Conservation (phyloP, 2,888 invertebrate genomes). For the Sycophila texana region DNA sequence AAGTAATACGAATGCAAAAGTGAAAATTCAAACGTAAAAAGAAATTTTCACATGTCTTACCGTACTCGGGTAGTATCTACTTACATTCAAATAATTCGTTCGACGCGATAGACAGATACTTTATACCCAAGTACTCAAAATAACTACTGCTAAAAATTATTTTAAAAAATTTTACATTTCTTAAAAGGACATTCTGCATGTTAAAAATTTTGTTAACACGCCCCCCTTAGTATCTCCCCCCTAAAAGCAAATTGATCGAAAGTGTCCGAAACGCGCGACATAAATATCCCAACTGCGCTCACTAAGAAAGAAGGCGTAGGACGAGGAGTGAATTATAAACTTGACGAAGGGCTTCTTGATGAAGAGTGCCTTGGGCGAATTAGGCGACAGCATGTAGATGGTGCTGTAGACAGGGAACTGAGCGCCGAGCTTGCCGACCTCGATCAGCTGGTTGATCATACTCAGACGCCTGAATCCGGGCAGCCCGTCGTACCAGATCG, state of each 20-base stretch:
- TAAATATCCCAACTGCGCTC: slow-evolving; percentile 76
- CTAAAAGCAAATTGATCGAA: too few relatives aligned
- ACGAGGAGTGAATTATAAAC: slow-evolving; percentile 97
- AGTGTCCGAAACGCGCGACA: neutral
- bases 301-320: slow-evolving; percentile 97
- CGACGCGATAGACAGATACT: too few relatives aligned
- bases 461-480: slow-evolving; percentile 96
- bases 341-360: slow-evolving; percentile 99
- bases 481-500: slow-evolving; percentile 98
- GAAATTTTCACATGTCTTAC: too few relatives aligned
- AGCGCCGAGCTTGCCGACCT: slow-evolving; percentile 90
- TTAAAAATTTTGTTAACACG: neutral
- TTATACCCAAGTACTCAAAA: too few relatives aligned
- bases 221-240: too few relatives aligned
- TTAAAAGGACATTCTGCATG: neutral
- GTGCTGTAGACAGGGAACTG: slow-evolving; percentile 96
- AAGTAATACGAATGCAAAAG: too few relatives aligned
- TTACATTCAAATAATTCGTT: too few relatives aligned
- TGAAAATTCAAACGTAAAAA: too few relatives aligned
- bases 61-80: too few relatives aligned
- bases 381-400: slow-evolving; percentile 94
- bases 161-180: too few relatives aligned
- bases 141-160: too few relatives aligned
- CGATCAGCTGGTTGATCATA: slow-evolving; percentile 90
- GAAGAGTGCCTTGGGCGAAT: slow-evolving; percentile 90